These are phyloP conservation scores for Salpingus planirostris DNA, from an alignment of 2,888 invertebrate genomes.

Conservation along the genomic window DNA sequence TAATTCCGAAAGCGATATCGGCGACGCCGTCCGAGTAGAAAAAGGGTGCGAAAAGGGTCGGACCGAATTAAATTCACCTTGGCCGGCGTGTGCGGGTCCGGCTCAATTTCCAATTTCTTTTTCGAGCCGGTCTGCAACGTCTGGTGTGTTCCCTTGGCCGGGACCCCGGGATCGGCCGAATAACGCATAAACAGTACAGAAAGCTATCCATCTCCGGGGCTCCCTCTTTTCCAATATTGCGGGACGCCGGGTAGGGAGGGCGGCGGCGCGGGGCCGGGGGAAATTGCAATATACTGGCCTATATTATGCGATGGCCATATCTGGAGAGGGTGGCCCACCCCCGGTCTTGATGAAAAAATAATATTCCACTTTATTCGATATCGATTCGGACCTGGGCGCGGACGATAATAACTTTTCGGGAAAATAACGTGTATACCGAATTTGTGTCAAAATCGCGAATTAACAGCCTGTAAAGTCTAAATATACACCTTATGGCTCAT, in stretches of 20 bases:
- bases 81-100: slow-evolving; percentile 27
- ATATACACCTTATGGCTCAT: no score
- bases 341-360: slow-evolving; percentile 35
- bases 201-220: slow-evolving; percentile 34
- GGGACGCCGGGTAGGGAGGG: slow-evolving; percentile 7
- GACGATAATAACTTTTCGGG: no score
- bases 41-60: slow-evolving; percentile 23
- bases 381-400: no score
- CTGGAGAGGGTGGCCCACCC: slow-evolving; percentile 18
- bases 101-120: slow-evolving; percentile 34
- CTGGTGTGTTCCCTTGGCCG: slow-evolving; percentile 20
- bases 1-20: slow-evolving; percentile 18
- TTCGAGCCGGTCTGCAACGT: slow-evolving; percentile 21
- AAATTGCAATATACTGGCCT: slow-evolving; percentile 35
- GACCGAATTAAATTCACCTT: slow-evolving; percentile 32
- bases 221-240: slow-evolving; percentile 34
- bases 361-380: slow-evolving; percentile 28
- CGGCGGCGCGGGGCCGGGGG: slow-evolving; percentile 18
- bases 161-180: no score
- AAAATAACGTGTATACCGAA: no score
- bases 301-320: slow-evolving; percentile 33
- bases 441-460: no score
- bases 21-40: no score
- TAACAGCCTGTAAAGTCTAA: no score
- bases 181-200: slow-evolving; percentile 37